Evolutionary conservation across 2,113 vertebrate genomes (phyloP), one percentile per base, ranked within the genome.

Genomic region (Scolopax mira): DNA sequence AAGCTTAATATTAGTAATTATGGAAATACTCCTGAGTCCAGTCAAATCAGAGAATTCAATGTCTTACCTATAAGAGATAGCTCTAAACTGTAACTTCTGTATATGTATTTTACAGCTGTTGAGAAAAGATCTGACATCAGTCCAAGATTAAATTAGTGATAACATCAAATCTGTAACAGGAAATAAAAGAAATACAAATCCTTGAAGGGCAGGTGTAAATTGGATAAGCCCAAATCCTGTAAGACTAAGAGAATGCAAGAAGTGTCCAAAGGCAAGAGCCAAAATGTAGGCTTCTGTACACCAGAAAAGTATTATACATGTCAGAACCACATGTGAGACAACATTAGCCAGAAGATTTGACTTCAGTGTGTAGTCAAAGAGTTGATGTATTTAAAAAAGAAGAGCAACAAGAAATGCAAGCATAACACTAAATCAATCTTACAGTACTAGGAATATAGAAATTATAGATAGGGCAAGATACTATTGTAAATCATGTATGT

Each of bases 151-250:
- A 95, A 96, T 96, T 74, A 93, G 77, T 94, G 83, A 94, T 92
- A 94, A 82, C 79, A 90, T 78, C n/a, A 69, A 73, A 55, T 55
- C 57, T 75, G 46, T 79, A 86, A 57, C 1, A 3, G 52, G 83
- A 92, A 93, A 91, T 88, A 92, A 95, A 96, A 95, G 75, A 95
- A 97, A 89, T 84, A 91, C 49, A 95, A 91, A 94, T 62, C 44
- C 70, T 94, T 92, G 69, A 95, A 96, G 51, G 66, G 27, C 73
- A 91, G 39, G 35, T 89, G 55, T 70, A 97, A 94, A 96, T 75
- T 95, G 71, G 65, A 75, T 85, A 96, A 94, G 17, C 24, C 61
- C 41, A 87, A 90, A 84, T 81, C 55, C 77, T 74, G 0, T 61
- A 91, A 93, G n/a, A 65, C 62, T 83, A 72, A 83, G 33, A 58